A percentile compares a stretch with the other conserved stretches of the same genome.
These are phyloP conservation scores for Heliconius ismenius DNA, from an alignment of 2,888 invertebrate species.

Conservation along the genomic window DNA sequence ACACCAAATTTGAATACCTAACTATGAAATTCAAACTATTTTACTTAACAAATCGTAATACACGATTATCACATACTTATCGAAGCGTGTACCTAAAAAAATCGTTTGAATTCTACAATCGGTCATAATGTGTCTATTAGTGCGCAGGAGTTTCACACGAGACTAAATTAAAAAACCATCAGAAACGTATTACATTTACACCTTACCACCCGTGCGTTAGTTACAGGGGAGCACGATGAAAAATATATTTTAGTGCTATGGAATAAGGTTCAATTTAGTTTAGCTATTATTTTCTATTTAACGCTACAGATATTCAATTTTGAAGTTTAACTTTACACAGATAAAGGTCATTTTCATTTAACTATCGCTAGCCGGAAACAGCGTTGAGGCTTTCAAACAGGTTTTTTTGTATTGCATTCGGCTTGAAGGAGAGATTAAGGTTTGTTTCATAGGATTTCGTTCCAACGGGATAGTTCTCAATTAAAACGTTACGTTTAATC, in stretches of 20 bases:
- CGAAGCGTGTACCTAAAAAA: slow-evolving; percentile 25
- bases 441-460: slow-evolving; percentile 53
- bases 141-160: slow-evolving; percentile 77
- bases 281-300: slow-evolving; percentile 32
- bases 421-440: slow-evolving; percentile 55
- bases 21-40: background rate
- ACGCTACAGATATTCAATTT: slow-evolving; percentile 33
- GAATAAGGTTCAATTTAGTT: slow-evolving; percentile 38
- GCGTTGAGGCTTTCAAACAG: slow-evolving; percentile 44
- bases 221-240: slow-evolving; percentile 24
- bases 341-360: slow-evolving; percentile 44
- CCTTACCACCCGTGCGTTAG: slow-evolving; percentile 61
- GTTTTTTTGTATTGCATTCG: slow-evolving; percentile 49
- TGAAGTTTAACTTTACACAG: slow-evolving; percentile 35
- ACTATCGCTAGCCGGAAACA: slow-evolving; percentile 36
- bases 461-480: slow-evolving; percentile 47
- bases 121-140: slow-evolving; percentile 70
- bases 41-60: slow-evolving; percentile 8
- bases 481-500: slow-evolving; percentile 47
- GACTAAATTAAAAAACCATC: slow-evolving; percentile 77
- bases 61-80: slow-evolving; percentile 21
- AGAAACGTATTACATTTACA: slow-evolving; percentile 75
- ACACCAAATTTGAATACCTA: background rate
- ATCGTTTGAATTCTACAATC: slow-evolving; percentile 50
- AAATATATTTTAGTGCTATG: slow-evolving; percentile 42